Evolutionary conservation across 2,888 invertebrate genomes (phyloP), one percentile per base, ranked within the genome.

Genomic region (Tanytarsus gracilentus): DNA sequence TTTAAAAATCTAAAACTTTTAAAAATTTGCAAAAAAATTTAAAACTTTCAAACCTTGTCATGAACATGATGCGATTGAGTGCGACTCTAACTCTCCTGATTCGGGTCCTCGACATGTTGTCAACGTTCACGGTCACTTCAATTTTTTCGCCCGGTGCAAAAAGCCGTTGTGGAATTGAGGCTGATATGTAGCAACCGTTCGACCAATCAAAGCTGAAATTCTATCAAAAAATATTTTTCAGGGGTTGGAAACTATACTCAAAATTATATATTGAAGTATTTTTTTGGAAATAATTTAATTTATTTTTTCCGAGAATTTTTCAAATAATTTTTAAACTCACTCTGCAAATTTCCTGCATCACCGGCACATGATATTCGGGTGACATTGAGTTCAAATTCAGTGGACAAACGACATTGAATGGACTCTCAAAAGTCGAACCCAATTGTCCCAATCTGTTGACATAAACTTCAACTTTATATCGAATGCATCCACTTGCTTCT

Each of bases 391-490:
- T 44, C 1, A 44, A n/a, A 44, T 44, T 23, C 8, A 18, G 7
- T 44, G 44, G 44, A 1, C 21, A 16, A 18, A 44, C 11, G 21
- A 44, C 21, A 3, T 18, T 44, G 23, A 44, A 44, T 8, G 18
- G 18, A 44, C 18, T 44, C 3, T 44, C 23, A 44, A 44, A 44
- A 23, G 9, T 44, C 23, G 5, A 9, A 44, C 23, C 23, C 23
- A 23, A 23, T 9, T 18, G 18, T 23, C 44, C 18, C 6, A 18
- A 18, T 11, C 44, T 44, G 6, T 4, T 18, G 5, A 44, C 44
- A 44, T 44, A n/a, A 8, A 44, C 44, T 44, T 44, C 44, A 44
- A 44, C 7, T 44, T 44, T 44, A 18, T 44, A 44, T 3, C 23
- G 18, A 2, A 44, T 44, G 16, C 18, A 18, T 16, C 44, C 44